Base-by-base conservation (phyloP, 2,113 vertebrate genomes). In the Todiramphus chloris region DNA sequence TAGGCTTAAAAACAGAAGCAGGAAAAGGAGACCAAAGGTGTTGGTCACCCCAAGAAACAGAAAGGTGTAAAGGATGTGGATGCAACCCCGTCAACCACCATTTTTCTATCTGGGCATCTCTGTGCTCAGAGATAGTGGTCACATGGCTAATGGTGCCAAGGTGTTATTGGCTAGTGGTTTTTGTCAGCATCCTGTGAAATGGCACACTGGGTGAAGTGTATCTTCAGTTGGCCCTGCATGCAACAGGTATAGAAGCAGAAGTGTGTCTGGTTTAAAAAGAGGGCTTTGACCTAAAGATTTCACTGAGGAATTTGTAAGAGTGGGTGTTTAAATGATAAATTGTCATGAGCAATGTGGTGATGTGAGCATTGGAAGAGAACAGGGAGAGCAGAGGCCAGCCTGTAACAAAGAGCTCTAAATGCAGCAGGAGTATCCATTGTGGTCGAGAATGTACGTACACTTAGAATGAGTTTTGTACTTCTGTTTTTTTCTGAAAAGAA, bases 121-220 rank as follows among this genome's bases (percentile, higher is more conserved):
- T 35, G 16, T 25, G 27, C 76, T 86, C 64, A 51, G 48, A 73
- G 31, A 12, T 0, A 0, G 23, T 5, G 1, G 6, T 51, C 2
- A 0, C 69, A 35, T 5, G 6, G 8, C 20, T 48, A n/a, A 3
- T 30, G 21, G 10, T 77, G 14, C 41, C 44, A 50, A 0, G 28
- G 20, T 5, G 18, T 43, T 74, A 16, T 16, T 81, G 50, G n/a
- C n/a, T 73, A 31, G 3, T 20, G 30, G 20, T 68, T 72, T 3
- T 43, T 88, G 33, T 66, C 33, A 37, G 19, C 39, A 35, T 6
- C 28, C 25, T 59, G 24, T 86, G 48, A 63, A 72, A 80, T 1
- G 3, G 11, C 11, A 1, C 0, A 0, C 17, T 31, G 18, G 6
- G 4, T 59, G 31, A 67, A 31, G 6, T 70, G 4, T 83, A 64